A percentile compares a stretch with the other conserved stretches of the same genome.
Evolutionary conservation across 2,797 vertebrate species (phyloP).

Genomic region (Adelosebastes latens): DNA sequence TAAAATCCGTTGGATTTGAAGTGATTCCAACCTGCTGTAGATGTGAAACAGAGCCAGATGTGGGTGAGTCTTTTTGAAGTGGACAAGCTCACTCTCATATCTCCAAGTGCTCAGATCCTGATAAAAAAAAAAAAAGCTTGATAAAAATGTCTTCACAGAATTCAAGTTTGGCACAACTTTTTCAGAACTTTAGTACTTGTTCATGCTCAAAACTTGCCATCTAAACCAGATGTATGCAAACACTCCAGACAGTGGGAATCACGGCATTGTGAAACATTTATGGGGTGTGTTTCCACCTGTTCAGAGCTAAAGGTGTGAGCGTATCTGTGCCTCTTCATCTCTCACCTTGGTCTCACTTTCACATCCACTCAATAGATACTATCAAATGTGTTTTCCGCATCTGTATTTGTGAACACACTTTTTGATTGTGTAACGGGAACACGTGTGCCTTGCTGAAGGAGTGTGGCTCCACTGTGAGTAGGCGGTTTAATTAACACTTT

Average conservation of each 20-base stretch:
- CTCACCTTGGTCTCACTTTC: conserved; percentile 11
- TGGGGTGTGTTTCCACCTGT: background rate
- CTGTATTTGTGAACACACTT: background rate
- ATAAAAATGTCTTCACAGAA: background rate
- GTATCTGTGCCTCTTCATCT: background rate
- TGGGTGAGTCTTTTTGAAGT: background rate
- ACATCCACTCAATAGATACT: background rate
- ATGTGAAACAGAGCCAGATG: background rate
- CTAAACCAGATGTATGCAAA: background rate
- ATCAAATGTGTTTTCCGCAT: background rate
- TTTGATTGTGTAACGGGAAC: background rate
- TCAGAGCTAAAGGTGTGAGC: background rate
- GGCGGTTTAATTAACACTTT: background rate
- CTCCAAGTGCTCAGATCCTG: background rate
- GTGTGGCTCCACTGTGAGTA: background rate
- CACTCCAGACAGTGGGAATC: background rate
- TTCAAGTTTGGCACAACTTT: background rate
- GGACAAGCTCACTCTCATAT: background rate
- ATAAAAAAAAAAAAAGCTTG: background rate
- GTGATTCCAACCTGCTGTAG: background rate
- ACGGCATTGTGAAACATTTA: background rate
- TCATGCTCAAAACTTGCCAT: background rate
- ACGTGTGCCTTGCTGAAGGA: background rate
- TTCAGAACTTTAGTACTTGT: background rate
- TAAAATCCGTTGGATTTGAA: background rate